A percentile compares a stretch with the other conserved stretches of the same genome.
phyloP scores from a whole-genome alignment of 2,888 invertebrate genomes.

The Mongoloraphidia duomilia region DNA sequence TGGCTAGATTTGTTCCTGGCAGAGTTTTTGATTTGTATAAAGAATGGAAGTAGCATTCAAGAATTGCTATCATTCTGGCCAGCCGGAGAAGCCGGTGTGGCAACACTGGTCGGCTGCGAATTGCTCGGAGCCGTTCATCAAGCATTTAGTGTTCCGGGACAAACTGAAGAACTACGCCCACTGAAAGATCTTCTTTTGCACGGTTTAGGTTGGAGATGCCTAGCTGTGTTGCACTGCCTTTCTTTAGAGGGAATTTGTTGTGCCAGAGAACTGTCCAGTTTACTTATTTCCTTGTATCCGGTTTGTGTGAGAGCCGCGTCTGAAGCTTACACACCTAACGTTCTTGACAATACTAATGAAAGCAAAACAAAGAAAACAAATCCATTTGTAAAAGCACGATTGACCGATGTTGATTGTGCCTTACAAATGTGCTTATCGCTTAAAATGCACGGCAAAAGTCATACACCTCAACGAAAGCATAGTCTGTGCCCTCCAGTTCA shows the following conservation, averaged over 20 bases:
- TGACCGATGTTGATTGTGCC: constrained; percentile 2
- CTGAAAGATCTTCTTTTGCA: constrained; percentile 39
- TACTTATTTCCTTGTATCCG: constrained; percentile 39
- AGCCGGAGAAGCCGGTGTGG: constrained; percentile 32
- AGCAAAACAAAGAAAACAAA: not conserved
- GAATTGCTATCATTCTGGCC: constrained; percentile 39
- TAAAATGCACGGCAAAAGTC: not conserved
- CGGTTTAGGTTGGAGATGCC: constrained; percentile 46
- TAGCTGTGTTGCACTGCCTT: constrained; percentile 39
- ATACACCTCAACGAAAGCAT: constrained; percentile 5
- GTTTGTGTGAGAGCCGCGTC: constrained; percentile 18
- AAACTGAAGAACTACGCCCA: constrained; percentile 13
- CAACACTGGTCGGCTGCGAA: constrained; percentile 47
- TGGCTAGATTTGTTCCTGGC: constrained; percentile 51
- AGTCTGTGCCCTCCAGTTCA: not conserved
- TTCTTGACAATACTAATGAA: not conserved
- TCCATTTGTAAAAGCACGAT: not conserved
- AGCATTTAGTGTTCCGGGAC: constrained; percentile 2
- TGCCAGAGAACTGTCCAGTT: constrained; percentile 42
- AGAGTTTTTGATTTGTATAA: constrained; percentile 42
- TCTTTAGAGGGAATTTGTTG: constrained; percentile 46
- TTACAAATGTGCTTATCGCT: not conserved
- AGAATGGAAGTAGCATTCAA: constrained; percentile 39
- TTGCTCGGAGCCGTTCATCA: constrained; percentile 44
- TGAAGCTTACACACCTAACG: not conserved